phyloP scores from a whole-genome alignment of 2,888 invertebrate species.

The Stomorhina lunata region DNA sequence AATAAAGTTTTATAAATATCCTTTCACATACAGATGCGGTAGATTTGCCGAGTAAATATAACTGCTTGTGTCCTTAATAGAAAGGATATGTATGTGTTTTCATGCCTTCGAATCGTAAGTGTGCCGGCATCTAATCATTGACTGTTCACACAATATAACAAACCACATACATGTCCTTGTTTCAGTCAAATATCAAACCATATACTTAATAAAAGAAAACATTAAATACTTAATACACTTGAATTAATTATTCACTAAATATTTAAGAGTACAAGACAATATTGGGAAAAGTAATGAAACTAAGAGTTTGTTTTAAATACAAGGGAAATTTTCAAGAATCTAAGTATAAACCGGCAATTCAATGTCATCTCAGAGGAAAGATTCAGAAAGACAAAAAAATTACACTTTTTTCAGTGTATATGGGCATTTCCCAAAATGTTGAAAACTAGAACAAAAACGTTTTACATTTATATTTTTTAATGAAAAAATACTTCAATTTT shows the following conservation, averaged over 20 bases:
- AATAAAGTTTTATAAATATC: background rate
- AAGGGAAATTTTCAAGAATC: no score
- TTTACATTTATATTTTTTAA: no score
- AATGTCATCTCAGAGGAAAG: no score
- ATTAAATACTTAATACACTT: background rate
- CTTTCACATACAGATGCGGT: background rate
- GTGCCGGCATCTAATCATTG: background rate
- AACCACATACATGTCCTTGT: background rate
- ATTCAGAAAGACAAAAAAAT: no score
- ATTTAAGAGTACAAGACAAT: background rate
- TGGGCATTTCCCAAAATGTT: no score
- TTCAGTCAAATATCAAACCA: background rate
- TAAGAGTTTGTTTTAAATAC: background rate
- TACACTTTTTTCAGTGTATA: no score
- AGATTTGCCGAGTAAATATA: background rate
- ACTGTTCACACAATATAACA: background rate
- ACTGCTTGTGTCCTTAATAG: background rate
- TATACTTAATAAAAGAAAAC: background rate
- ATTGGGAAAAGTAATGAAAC: background rate
- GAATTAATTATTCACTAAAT: background rate
- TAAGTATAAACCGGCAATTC: no score
- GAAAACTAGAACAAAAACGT: no score
- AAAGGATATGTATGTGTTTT: background rate
- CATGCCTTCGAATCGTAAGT: background rate
- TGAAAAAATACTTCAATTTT: no score